A percentile compares a stretch with the other conserved stretches of the same genome.
These are phyloP conservation scores for Amphipoea oculea DNA, from an alignment of 2,888 invertebrate species.

Conservation along the genomic window DNA sequence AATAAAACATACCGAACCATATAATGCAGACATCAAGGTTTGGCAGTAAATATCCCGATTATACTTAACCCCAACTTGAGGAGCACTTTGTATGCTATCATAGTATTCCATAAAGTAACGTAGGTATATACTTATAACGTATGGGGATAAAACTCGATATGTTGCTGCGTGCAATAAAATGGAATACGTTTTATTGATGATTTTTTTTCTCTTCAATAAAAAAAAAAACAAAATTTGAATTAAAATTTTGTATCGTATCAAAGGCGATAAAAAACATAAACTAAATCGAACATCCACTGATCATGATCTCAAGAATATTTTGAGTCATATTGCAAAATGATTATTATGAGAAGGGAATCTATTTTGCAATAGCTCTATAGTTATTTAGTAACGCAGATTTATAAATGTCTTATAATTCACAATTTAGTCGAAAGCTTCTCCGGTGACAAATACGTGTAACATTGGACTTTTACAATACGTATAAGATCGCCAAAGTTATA, in stretches of 20 bases:
- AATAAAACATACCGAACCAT: slow-evolving; percentile 55
- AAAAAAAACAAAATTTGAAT: too few relatives aligned
- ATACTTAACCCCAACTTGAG: slow-evolving; percentile 47
- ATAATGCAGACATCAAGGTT: slow-evolving; percentile 57
- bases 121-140: slow-evolving; percentile 28
- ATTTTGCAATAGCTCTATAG: neutral
- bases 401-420: too few relatives aligned
- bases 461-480: neutral
- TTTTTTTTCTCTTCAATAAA: neutral
- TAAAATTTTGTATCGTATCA: too few relatives aligned
- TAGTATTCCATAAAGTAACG: slow-evolving; percentile 53
- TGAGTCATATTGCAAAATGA: neutral
- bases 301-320: neutral
- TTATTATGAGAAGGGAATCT: neutral
- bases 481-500: neutral
- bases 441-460: neutral
- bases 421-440: neutral
- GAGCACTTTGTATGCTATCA: slow-evolving; percentile 62
- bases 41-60: slow-evolving; percentile 60
- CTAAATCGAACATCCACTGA: neutral
- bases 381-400: neutral
- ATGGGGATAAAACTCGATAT: slow-evolving; percentile 43
- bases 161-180: slow-evolving; percentile 29
- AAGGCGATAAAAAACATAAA: neutral
- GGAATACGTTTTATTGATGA: neutral